Evolutionary conservation across 2,888 invertebrate genomes (phyloP).

Genomic region (Nebria salina): DNA sequence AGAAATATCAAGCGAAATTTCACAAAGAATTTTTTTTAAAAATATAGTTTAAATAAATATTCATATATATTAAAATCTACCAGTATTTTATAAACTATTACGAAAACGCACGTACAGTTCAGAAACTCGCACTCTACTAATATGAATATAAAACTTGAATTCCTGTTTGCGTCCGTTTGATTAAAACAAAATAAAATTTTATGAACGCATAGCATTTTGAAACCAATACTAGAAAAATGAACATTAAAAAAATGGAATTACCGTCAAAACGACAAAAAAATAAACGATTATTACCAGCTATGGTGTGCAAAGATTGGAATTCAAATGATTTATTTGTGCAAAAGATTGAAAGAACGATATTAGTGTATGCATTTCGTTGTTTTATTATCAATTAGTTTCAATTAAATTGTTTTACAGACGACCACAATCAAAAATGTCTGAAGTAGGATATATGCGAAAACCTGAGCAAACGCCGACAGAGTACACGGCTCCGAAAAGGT

Average conservation of each 20-base stretch:
- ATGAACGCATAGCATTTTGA: background rate
- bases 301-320: conserved; percentile 51
- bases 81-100: no score
- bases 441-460: conserved; percentile 48
- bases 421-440: conserved; percentile 36
- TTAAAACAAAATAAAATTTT: background rate
- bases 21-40: no score
- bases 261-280: conserved; percentile 47
- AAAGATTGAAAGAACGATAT: conserved; percentile 51
- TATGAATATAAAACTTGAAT: background rate
- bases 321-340: conserved; percentile 50
- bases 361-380: conserved; percentile 51
- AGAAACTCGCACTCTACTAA: background rate
- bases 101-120: background rate
- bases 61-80: no score
- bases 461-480: conserved; percentile 51
- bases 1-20: no score
- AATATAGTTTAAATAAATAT: no score
- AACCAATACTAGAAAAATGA: background rate
- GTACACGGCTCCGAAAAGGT: conserved; percentile 54
- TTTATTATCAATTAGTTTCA: background rate
- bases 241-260: background rate
- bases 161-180: background rate
- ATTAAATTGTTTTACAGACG: conserved; percentile 47
- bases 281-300: conserved; percentile 54